A percentile compares a stretch with the other conserved stretches of the same genome.
phyloP scores from a whole-genome alignment of 2,888 invertebrate species.

The Papilio protenor region DNA sequence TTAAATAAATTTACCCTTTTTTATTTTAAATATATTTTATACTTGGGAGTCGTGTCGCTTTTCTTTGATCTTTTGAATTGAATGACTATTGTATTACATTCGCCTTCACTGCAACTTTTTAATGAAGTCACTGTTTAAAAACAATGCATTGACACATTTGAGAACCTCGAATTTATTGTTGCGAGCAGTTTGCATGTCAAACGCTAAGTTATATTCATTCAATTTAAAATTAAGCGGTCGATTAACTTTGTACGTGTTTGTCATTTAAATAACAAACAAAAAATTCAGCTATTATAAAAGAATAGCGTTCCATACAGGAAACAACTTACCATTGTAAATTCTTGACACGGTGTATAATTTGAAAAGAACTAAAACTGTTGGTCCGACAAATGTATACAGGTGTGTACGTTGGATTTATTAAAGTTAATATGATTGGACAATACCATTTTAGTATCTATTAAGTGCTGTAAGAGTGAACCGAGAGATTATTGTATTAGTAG shows the following conservation, averaged over 20 bases:
- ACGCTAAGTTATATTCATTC: not conserved
- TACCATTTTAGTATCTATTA: not conserved
- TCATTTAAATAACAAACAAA: slow-evolving; percentile 9
- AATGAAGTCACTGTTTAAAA: not conserved
- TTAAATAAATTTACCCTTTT: not conserved
- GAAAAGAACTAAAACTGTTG: slow-evolving; percentile 2
- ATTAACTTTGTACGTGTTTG: slow-evolving; percentile 22
- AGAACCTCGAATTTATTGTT: not conserved
- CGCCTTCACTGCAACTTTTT: not conserved
- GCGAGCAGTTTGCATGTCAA: not conserved
- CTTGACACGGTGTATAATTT: slow-evolving; percentile 16
- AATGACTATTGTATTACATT: not conserved
- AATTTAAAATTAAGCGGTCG: slow-evolving; percentile 17
- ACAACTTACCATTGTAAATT: slow-evolving; percentile 17
- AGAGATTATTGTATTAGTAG: not conserved
- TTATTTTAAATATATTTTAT: not conserved
- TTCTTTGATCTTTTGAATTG: slow-evolving; percentile 1
- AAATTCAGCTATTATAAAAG: slow-evolving; percentile 1
- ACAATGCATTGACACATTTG: not conserved
- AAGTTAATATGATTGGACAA: not conserved
- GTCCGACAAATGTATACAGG: not conserved
- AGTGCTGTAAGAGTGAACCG: not conserved
- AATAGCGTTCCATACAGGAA: slow-evolving; percentile 9
- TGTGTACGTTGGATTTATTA: not conserved
- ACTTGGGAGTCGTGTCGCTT: not conserved